Conservation (phyloP, 2,113 vertebrate species). For the Paraplagusia blochii region DNA sequence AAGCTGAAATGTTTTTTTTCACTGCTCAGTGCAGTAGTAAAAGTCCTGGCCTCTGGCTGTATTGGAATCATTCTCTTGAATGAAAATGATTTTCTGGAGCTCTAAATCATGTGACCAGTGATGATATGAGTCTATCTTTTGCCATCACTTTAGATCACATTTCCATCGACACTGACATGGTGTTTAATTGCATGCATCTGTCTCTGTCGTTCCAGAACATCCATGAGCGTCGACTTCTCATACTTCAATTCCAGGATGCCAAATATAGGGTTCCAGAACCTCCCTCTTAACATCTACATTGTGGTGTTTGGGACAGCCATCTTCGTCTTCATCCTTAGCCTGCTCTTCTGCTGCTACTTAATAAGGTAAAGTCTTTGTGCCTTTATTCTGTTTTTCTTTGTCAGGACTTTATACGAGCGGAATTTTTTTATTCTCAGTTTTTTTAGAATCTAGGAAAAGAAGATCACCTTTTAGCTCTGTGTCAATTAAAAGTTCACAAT, state of each 20-base stretch:
- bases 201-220: slow-evolving; percentile 78
- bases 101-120: not conserved
- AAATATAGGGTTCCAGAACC: slow-evolving; percentile 99
- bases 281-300: slow-evolving; percentile 99
- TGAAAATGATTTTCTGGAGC: slow-evolving; percentile 49
- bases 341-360: slow-evolving; percentile 99
- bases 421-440: no score
- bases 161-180: not conserved
- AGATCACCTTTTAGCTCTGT: no score
- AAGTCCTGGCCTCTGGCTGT: slow-evolving; percentile 24
- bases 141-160: not conserved
- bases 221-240: slow-evolving; percentile 94
- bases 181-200: not conserved
- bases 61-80: slow-evolving; percentile 25
- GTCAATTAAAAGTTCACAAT: no score
- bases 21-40: slow-evolving; percentile 11
- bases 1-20: slow-evolving; percentile 54
- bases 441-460: not conserved
- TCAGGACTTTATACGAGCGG: not conserved
- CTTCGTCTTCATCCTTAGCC: slow-evolving; percentile 98
- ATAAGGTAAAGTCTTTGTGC: slow-evolving; percentile 83
- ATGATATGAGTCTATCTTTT: not conserved
- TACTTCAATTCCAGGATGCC: slow-evolving; percentile 99
- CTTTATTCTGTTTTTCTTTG: slow-evolving; percentile 1
- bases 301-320: slow-evolving; percentile 98